These are phyloP conservation scores for Catocala fraxini DNA, from an alignment of 2,888 invertebrate genomes.

Conservation along the genomic window DNA sequence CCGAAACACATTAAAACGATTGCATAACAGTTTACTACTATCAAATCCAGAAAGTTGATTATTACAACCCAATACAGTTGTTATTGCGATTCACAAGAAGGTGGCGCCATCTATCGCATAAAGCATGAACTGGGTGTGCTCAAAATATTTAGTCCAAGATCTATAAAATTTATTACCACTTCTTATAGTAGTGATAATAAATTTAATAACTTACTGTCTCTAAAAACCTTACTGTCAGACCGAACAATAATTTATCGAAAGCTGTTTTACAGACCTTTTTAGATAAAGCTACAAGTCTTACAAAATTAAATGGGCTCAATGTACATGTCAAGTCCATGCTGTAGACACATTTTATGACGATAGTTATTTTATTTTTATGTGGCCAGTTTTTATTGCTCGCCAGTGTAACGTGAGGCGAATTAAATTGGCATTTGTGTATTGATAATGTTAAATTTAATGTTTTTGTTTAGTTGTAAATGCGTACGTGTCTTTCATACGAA, in stretches of 20 bases:
- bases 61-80: too few relatives aligned
- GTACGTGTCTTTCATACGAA: slow-evolving; percentile 29
- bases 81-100: background rate
- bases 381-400: slow-evolving; percentile 58
- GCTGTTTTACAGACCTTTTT: slow-evolving; percentile 52
- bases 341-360: slow-evolving; percentile 57
- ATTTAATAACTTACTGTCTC: background rate
- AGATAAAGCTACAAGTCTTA: slow-evolving; percentile 56
- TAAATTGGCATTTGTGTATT: slow-evolving; percentile 49
- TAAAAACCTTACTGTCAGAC: too few relatives aligned
- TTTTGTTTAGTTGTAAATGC: slow-evolving; percentile 21
- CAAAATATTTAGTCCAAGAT: background rate
- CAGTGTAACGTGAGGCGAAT: slow-evolving; percentile 46
- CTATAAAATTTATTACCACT: background rate
- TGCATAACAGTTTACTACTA: too few relatives aligned
- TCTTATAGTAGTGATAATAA: background rate
- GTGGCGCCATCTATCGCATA: background rate
- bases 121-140: background rate
- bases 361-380: slow-evolving; percentile 70
- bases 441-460: slow-evolving; percentile 28
- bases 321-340: slow-evolving; percentile 4
- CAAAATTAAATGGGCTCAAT: slow-evolving; percentile 36
- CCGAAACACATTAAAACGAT: too few relatives aligned
- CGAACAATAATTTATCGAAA: slow-evolving; percentile 18
- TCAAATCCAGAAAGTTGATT: too few relatives aligned